phyloP scores from a whole-genome alignment of 2,113 vertebrate genomes.

The Donacobius atricapilla region DNA sequence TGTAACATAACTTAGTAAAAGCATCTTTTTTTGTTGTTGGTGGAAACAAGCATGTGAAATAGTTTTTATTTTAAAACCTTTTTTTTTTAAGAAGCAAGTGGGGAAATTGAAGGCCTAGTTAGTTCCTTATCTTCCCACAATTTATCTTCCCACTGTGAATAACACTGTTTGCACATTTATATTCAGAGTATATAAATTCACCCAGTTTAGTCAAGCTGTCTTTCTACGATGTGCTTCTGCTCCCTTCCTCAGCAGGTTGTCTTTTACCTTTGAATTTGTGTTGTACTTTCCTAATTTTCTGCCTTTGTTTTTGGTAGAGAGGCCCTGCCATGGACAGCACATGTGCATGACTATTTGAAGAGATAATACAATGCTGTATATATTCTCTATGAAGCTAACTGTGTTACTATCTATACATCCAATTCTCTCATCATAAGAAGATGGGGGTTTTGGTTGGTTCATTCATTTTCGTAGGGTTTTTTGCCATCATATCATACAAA shows the following conservation, averaged over 20 bases:
- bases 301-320: neutral
- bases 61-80: neutral
- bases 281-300: neutral
- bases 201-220: neutral
- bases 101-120: neutral
- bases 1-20: neutral
- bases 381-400: neutral
- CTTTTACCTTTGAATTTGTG: neutral
- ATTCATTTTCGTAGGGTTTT: neutral
- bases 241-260: neutral
- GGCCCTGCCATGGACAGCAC: neutral
- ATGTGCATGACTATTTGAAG: accelerated
- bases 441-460: neutral
- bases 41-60: neutral
- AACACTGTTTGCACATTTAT: neutral
- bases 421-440: neutral
- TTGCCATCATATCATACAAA: neutral
- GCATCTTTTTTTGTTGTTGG: neutral
- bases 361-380: neutral
- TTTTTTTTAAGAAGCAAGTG: neutral
- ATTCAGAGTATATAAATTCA: neutral
- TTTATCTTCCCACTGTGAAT: neutral
- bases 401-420: neutral
- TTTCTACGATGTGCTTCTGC: neutral
- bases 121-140: neutral